These are phyloP conservation scores for Brachyrhaphis roseni DNA, from an alignment of 2,797 vertebrate genomes.

Conservation along the genomic window DNA sequence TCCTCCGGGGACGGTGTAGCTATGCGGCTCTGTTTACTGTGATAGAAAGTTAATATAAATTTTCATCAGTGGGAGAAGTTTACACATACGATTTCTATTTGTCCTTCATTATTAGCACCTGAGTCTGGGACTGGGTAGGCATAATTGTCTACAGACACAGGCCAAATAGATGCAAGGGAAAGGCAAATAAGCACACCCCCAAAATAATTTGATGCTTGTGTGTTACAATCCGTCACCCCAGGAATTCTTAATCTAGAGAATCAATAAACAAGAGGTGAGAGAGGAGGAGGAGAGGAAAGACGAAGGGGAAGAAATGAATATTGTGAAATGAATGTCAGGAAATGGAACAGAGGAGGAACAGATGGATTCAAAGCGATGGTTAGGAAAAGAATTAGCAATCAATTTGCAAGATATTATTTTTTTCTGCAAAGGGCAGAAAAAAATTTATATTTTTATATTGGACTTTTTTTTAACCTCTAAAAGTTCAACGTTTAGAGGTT, in stretches of 20 bases:
- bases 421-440: conserved; percentile 4
- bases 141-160: conserved; percentile 99
- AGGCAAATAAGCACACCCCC: conserved; percentile 99
- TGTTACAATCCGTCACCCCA: conserved; percentile 98
- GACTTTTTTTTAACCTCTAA: too few relatives aligned
- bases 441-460: too few relatives aligned
- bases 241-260: conserved; percentile 99
- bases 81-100: conserved; percentile 99
- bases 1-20: conserved; percentile 97
- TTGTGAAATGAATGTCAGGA: conserved; percentile 80
- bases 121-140: conserved; percentile 97
- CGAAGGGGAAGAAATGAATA: conserved; percentile 68
- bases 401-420: conserved; percentile 35
- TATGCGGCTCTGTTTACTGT: conserved; percentile 99
- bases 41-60: conserved; percentile 99
- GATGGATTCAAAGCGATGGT: conserved; percentile 38
- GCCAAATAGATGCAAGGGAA: conserved; percentile 99
- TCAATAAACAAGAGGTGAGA: conserved; percentile 99
- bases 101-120: conserved; percentile 99
- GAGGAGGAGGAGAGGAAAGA: conserved; percentile 36
- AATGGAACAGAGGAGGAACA: conserved; percentile 43
- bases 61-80: conserved; percentile 99
- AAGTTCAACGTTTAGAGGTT: too few relatives aligned
- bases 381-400: conserved; percentile 33
- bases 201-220: conserved; percentile 99